Evolutionary conservation across 1,140 invertebrate species (phyloP).

Genomic region (Carcinoscorpius rotundicauda): DNA sequence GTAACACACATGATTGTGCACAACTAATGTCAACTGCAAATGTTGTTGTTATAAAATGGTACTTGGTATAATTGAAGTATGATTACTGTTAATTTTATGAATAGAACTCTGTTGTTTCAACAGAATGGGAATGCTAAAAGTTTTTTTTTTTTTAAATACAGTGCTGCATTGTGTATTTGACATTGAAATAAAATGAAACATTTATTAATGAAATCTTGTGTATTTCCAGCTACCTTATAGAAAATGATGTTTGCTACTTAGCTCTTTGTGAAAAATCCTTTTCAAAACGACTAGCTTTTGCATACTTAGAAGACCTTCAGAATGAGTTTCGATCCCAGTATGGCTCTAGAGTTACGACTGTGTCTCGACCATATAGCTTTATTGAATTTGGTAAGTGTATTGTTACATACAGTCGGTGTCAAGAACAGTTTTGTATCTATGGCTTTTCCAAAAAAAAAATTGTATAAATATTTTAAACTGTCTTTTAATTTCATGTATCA

Average conservation of each 20-base stretch:
- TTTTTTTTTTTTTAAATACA: background rate
- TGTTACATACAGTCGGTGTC: conserved; percentile 3
- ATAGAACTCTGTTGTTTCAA: too few species aligned
- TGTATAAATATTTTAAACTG: background rate
- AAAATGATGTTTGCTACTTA: conserved; percentile 89
- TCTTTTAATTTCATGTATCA: background rate
- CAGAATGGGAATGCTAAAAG: too few species aligned
- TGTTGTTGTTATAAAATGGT: background rate
- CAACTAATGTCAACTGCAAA: too few species aligned
- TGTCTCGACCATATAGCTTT: conserved; percentile 90
- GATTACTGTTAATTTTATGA: conserved; percentile 3
- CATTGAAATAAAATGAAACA: conserved; percentile 9
- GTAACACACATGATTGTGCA: too few species aligned
- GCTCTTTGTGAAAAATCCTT: conserved; percentile 89
- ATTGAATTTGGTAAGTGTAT: conserved; percentile 82
- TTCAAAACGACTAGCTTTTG: conserved; percentile 88
- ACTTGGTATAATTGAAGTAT: background rate
- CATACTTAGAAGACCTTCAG: conserved; percentile 92
- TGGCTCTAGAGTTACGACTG: conserved; percentile 76
- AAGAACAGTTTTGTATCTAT: background rate
- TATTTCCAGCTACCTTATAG: conserved; percentile 82
- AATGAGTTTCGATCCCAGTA: conserved; percentile 89
- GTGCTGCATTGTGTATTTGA: background rate
- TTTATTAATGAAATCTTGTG: too few species aligned
- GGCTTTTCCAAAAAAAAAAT: background rate